Percentiles rank a stretch among this genome's conserved stretches.
phyloP scores from a whole-genome alignment of 2,888 invertebrate genomes.

The Zaprionus bogoriensis region DNA sequence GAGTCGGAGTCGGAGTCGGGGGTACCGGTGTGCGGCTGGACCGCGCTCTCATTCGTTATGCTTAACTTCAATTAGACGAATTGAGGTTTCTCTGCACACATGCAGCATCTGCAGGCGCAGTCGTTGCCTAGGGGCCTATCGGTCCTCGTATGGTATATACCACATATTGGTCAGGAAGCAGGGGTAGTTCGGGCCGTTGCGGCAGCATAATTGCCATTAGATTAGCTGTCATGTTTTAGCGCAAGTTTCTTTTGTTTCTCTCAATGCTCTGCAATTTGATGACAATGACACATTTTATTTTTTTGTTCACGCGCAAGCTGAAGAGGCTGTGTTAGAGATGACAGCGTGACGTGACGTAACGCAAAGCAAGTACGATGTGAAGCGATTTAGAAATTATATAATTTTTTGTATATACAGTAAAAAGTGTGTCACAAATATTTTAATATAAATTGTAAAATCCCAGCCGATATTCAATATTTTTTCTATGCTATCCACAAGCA shows the following conservation, averaged over 20 bases:
- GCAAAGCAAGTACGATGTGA: too few species aligned
- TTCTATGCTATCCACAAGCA: background rate
- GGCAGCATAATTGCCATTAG: conserved; percentile 76
- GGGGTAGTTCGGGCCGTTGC: conserved; percentile 34
- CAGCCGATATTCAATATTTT: background rate
- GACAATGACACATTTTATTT: conserved; percentile 73
- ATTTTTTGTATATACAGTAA: too few species aligned
- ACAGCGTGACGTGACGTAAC: background rate
- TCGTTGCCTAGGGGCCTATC: conserved; percentile 19
- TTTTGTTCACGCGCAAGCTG: conserved; percentile 3
- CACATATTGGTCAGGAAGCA: conserved; percentile 2
- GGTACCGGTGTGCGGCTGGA: conserved; percentile 4
- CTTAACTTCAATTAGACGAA: conserved; percentile 78
- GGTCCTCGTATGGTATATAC: background rate
- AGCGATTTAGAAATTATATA: too few species aligned
- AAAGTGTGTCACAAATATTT: too few species aligned
- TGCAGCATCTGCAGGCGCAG: conserved; percentile 19
- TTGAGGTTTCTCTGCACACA: conserved; percentile 61
- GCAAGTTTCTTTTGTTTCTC: conserved; percentile 35
- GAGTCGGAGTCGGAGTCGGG: background rate
- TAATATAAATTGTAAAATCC: background rate
- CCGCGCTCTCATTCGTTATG: conserved; percentile 55
- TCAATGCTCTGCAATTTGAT: conserved; percentile 58
- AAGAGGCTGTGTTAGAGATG: background rate
- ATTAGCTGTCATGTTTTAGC: conserved; percentile 79